A percentile compares a stretch with the other conserved stretches of the same genome.
Evolutionary conservation across 1,140 invertebrate genomes (phyloP).

Genomic region (Atta texana): DNA sequence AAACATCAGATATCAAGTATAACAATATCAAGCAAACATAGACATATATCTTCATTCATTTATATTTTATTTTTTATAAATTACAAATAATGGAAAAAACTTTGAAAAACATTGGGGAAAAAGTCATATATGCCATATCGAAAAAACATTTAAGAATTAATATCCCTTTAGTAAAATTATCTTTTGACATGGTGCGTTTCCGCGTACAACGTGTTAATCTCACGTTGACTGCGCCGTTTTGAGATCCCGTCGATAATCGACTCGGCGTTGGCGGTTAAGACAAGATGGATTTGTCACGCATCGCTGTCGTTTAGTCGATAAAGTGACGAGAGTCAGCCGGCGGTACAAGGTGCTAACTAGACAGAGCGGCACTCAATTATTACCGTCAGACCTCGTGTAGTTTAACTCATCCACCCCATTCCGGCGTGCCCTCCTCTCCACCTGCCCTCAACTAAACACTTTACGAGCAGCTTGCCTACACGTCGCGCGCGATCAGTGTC

Average conservation of each 20-base stretch:
- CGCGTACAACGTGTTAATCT: constrained; percentile 36
- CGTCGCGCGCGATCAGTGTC: constrained; percentile 85
- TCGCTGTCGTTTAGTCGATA: constrained; percentile 84
- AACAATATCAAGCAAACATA: too few species aligned
- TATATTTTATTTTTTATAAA: too few species aligned
- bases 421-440: constrained; percentile 73
- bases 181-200: neutral
- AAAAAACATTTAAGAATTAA: too few species aligned
- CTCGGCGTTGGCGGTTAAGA: constrained; percentile 76
- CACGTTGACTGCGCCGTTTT: constrained; percentile 45
- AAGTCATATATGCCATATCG: too few species aligned
- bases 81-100: too few species aligned
- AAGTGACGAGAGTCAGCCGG: constrained; percentile 82
- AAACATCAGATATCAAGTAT: too few species aligned
- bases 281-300: constrained; percentile 85
- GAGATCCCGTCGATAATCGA: constrained; percentile 73
- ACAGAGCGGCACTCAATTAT: constrained; percentile 87
- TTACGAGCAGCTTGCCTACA: constrained; percentile 85
- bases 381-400: constrained; percentile 86
- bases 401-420: constrained; percentile 81
- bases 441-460: constrained; percentile 85
- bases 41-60: too few species aligned
- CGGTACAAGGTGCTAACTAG: constrained; percentile 82
- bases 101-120: too few species aligned
- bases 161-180: neutral